Evolutionary conservation across 1,140 invertebrate genomes (phyloP).

Genomic region (Halyomorpha halys): DNA sequence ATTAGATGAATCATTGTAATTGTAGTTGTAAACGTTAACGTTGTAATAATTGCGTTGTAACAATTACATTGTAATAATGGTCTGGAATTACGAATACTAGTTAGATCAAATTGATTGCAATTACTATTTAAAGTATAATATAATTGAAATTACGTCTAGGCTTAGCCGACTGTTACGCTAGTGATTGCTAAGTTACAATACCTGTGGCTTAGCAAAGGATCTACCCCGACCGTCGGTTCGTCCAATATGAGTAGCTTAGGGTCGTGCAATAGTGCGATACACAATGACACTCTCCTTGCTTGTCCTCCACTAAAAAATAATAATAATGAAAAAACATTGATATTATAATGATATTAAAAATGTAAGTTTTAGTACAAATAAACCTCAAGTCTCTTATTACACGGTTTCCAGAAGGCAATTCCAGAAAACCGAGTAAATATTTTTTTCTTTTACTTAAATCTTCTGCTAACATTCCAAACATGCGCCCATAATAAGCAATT

Average conservation of each 20-base stretch:
- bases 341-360: background rate
- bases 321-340: background rate
- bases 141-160: too few species aligned
- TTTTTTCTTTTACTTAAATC: background rate
- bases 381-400: background rate
- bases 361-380: background rate
- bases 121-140: too few species aligned
- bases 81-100: too few species aligned
- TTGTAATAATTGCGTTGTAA: too few species aligned
- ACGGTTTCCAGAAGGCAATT: background rate
- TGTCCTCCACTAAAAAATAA: constrained; percentile 43
- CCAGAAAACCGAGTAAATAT: background rate
- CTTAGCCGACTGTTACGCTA: too few species aligned
- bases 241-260: constrained; percentile 47
- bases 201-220: constrained; percentile 45
- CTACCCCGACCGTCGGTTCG: constrained; percentile 50
- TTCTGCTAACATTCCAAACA: background rate
- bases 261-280: constrained; percentile 43
- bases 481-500: background rate
- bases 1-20: too few species aligned
- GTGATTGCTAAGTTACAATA: too few species aligned
- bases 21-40: too few species aligned
- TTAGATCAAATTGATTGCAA: too few species aligned
- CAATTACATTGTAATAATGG: too few species aligned
- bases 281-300: constrained; percentile 43